Base-by-base conservation (phyloP, 2,113 vertebrate species). In the Prochilodus magdalenae region DNA sequence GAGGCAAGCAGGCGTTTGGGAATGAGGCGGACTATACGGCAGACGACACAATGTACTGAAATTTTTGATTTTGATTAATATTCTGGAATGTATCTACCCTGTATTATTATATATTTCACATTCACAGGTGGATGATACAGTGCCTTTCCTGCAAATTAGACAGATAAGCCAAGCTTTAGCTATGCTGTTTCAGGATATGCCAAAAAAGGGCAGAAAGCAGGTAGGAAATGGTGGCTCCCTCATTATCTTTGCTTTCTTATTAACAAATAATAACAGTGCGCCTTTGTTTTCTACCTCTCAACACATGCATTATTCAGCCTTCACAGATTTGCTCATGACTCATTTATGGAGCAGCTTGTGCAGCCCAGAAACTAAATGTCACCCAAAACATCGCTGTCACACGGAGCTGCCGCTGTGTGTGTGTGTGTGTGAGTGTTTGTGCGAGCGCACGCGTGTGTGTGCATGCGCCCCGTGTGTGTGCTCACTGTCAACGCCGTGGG, bases 261-360 rank as follows among this genome's bases (percentile, higher is more conserved):
- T 93, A 93, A 94, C 93, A 92, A 93, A 93, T 93, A 93, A 94
- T 92, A 93, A 91, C 90, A 91, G 86, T 86, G 71, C 84, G 90
- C 89, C 90, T 93, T 93, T 93, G 90, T 93, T 92, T 93, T 90
- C 88, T 91, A 92, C 88, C 91, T 91, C 90, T 88, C 87, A 88
- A 88, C 88, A 88, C 90, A 94, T 94, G 87, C 90, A 94, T 94
- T 92, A 92, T 94, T 94, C 90, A 93, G 90, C 89, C 87, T 91
- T 92, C 93, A 92, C 92, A 93, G 92, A 93, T 92, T 92, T 89
- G 87, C 92, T 91, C 91, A 93, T 94, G 86, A 93, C 91, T 94
- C 90, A 92, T 94, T 93, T 90, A 94, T 93, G 75, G 60, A 90
- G 90, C 90, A 90, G 93, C 92, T 93, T 93, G 90, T 89, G 90